Evolutionary conservation across 2,888 invertebrate species (phyloP), one percentile per base, ranked within the genome.

Genomic region (Agrilus cyanescens): DNA sequence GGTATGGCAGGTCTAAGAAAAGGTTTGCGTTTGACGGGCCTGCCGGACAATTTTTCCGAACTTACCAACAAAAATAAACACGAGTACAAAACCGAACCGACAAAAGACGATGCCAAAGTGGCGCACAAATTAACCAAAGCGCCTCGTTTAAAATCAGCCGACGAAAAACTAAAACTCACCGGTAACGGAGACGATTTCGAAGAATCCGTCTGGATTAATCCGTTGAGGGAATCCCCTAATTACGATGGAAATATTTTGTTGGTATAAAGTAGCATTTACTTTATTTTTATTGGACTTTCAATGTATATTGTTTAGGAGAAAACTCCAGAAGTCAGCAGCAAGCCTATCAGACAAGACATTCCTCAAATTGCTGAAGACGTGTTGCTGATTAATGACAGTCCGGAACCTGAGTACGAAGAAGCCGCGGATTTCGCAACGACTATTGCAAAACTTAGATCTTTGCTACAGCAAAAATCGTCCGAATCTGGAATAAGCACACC

Each of bases 361-460:
- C 53, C 53, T 12, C 51, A 45, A 39, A 52, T 50, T 38, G 43
- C 45, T 7, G 51, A 52, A 39, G 53, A 55, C 5, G 40, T 48
- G 2, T 35, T 45, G 4, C 10, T 38, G 4, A 43, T 43, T 2
- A 48, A 41, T n/a, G 57, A 57, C 12, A 66, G 64, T 52, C 65
- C 68, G 0, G 76, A 74, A 50, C 80, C 79, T 1, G 77, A 81
- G 56, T 82, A 82, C 58, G 82, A 83, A 59, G 83, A 82, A 56
- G 73, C 78, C 0, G 80, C 80, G 0, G 82, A 82, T 62, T 74
- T 83, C 38, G 80, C 81, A 43, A 75, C 80, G 45, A 80, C 80
- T 54, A 82, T 82, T 55, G 82, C 82, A 36, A 79, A 80, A 60
- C 64, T 82, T 38, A 64, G 82, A 38, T 76, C 73, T 37, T 61